phyloP scores from a whole-genome alignment of 2,888 invertebrate species.

The Sussaba pulchella region DNA sequence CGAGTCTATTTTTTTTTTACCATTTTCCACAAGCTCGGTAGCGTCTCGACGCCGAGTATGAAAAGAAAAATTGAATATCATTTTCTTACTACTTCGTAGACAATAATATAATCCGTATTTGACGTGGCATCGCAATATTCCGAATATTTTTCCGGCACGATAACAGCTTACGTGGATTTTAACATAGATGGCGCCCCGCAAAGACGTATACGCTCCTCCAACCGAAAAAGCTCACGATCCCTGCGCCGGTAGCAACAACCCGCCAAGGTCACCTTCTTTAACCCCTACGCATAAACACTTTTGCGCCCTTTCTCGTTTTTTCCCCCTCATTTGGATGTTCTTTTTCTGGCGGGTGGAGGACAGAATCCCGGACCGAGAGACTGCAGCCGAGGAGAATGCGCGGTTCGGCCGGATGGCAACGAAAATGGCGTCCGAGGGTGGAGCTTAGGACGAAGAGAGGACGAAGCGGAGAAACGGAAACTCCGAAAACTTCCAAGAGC shows the following conservation, averaged over 20 bases:
- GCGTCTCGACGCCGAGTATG: too few species aligned
- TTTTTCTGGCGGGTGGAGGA: not conserved
- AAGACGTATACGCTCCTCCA: conserved; percentile 12
- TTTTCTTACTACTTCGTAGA: not conserved
- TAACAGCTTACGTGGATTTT: conserved; percentile 24
- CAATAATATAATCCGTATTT: too few species aligned
- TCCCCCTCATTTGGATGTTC: not conserved
- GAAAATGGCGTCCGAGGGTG: conserved; percentile 8
- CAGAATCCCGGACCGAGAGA: conserved; percentile 15
- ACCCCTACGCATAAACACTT: conserved; percentile 71
- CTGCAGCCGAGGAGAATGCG: not conserved
- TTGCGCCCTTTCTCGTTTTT: conserved; percentile 5
- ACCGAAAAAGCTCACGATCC: conserved; percentile 22
- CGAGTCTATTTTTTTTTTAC: too few species aligned
- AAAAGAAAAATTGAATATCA: too few species aligned
- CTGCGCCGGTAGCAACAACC: conserved; percentile 58
- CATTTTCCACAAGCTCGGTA: too few species aligned
- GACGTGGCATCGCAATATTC: too few species aligned
- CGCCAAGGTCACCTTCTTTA: conserved; percentile 76
- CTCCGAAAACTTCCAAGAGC: conserved; percentile 17
- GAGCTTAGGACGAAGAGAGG: not conserved
- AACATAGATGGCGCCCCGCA: conserved; percentile 28
- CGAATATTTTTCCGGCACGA: not conserved
- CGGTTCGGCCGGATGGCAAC: conserved; percentile 10
- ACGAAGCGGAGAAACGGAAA: conserved; percentile 5